Evolutionary conservation across 2,888 invertebrate genomes (phyloP).

Genomic region (Lagria hirta): DNA sequence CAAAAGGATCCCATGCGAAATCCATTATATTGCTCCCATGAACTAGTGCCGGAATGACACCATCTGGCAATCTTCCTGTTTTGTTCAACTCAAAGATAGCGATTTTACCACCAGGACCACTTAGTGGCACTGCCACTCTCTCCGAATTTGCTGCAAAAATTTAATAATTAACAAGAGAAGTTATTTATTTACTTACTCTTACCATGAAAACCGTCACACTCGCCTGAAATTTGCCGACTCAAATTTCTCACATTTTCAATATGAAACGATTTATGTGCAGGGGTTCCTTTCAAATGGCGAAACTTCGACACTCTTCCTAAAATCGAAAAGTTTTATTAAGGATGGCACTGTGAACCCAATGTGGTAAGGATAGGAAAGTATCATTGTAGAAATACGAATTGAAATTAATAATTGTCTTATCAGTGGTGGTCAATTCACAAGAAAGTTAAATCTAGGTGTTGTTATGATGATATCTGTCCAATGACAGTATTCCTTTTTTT

Average conservation of each 20-base stretch:
- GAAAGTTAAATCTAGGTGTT: no score
- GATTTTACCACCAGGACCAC: constrained; percentile 88
- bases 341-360: no score
- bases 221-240: constrained; percentile 88
- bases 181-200: constrained; percentile 56
- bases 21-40: constrained; percentile 89
- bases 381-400: no score
- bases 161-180: constrained; percentile 17
- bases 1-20: constrained; percentile 94
- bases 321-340: no score
- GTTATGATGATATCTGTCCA: no score
- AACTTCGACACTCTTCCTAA: constrained; percentile 89
- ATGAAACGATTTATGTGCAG: constrained; percentile 86
- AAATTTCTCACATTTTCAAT: constrained; percentile 91
- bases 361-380: no score
- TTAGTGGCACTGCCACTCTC: constrained; percentile 86
- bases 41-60: constrained; percentile 82
- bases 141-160: constrained; percentile 71
- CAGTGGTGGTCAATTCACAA: no score
- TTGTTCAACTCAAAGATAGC: constrained; percentile 81
- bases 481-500: constrained; percentile 4
- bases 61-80: constrained; percentile 75
- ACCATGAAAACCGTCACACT: constrained; percentile 93
- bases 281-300: constrained; percentile 87
- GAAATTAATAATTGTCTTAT: no score